Base-by-base conservation (phyloP, 2,888 invertebrate species). In the Ophion slaviceki region DNA sequence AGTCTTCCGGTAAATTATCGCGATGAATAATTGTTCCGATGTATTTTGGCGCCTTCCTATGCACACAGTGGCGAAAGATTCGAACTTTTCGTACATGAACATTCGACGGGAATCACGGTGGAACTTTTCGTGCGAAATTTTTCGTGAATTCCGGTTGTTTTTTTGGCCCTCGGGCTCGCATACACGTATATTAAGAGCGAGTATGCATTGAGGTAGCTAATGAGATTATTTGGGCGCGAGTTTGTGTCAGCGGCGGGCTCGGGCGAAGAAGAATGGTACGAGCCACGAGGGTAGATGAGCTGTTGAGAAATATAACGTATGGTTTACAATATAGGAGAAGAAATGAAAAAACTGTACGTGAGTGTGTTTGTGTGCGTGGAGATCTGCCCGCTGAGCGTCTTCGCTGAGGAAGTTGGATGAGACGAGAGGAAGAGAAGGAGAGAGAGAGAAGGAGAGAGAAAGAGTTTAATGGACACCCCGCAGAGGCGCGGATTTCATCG, bases 401-500 rank as follows among this genome's bases (percentile, higher is more conserved):
- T 70, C 72, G 68, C 36, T n/a, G 57, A 80, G 64, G 45, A 72
- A 53, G 71, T 57, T 80, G 72, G 70, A 74, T 40, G 77, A 79
- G 75, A 59, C n/a, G 72, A 82, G 62, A 79, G 71, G 1, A 7
- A 32, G 17, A 32, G 59, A 36, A 11, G 68, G 47, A 64, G 40
- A 53, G 64, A 81, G 70, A 82, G 74, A 68, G 75, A 57, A 74
- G 83, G 80, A 68, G 87, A 82, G 70, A 84, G 68, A 82, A 64
- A 84, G 76, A 86, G 85, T 80, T 88, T 87, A 87, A 88, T 88
- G 89, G 90, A 91, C 91, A 91, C 91, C 91, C 91, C 90, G 91
- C 90, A 87, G 91, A 87, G 91, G 85, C 82, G 85, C 82, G 86
- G 79, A 84, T 87, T 86, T 87, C 86, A 85, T 86, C 85, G 86